Conservation (phyloP, 2,888 invertebrate species). For the Dromius quadrimaculatus region DNA sequence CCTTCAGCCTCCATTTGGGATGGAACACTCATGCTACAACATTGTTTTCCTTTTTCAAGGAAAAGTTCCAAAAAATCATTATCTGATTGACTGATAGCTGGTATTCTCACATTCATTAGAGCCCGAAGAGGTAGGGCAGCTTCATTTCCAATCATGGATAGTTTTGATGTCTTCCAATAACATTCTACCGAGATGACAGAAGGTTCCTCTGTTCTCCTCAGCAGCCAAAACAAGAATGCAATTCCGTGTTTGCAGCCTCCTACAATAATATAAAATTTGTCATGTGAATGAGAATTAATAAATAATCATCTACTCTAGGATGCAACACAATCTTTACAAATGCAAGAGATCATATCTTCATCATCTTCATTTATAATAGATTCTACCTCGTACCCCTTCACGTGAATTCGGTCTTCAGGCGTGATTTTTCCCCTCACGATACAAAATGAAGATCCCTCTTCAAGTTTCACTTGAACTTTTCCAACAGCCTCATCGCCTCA, state of each 20-base stretch:
- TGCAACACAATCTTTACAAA: neutral
- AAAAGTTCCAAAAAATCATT: neutral
- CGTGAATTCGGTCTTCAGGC: neutral
- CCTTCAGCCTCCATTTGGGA: neutral
- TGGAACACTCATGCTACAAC: neutral
- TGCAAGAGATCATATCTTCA: neutral
- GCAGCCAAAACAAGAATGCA: neutral
- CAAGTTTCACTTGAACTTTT: neutral
- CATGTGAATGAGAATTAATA: neutral
- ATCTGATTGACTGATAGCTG: neutral
- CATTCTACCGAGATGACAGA: too few species aligned
- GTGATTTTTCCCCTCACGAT: neutral
- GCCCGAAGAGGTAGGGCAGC: neutral
- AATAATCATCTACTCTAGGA: neutral
- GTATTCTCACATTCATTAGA: neutral
- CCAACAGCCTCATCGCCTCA: neutral
- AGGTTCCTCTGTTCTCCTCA: neutral
- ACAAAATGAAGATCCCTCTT: neutral
- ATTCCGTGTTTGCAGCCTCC: neutral
- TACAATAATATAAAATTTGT: too few species aligned
- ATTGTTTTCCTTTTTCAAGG: neutral
- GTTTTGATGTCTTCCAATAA: too few species aligned
- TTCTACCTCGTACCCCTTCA: neutral
- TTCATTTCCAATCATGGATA: too few species aligned
- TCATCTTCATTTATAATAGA: neutral